These are phyloP conservation scores for Pyrrhia umbra DNA, from an alignment of 2,888 invertebrate species.

Conservation along the genomic window DNA sequence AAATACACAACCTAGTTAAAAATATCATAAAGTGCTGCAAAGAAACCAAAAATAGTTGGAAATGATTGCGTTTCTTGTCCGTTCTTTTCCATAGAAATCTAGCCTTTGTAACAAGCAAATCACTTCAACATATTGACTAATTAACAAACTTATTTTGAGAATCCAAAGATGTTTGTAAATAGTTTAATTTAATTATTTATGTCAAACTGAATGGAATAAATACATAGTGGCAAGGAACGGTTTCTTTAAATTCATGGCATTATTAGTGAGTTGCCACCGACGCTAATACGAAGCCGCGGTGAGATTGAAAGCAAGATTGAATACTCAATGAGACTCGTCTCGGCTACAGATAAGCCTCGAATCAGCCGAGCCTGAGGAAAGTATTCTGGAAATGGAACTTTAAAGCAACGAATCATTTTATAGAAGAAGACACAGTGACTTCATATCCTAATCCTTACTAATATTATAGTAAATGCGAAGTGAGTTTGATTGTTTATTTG, in stretches of 20 bases:
- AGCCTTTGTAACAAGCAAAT: too few species aligned
- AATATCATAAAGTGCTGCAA: too few species aligned
- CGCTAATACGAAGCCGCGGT: constrained; percentile 42
- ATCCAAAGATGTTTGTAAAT: too few species aligned
- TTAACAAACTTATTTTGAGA: too few species aligned
- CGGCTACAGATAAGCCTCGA: constrained; percentile 53
- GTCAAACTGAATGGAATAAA: background rate
- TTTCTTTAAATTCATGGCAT: constrained; percentile 26
- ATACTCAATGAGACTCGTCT: constrained; percentile 56
- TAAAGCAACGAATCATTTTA: constrained; percentile 5
- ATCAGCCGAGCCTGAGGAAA: constrained; percentile 33
- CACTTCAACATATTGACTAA: too few species aligned
- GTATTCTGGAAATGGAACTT: constrained; percentile 39
- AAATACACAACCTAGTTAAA: too few species aligned
- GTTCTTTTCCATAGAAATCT: too few species aligned
- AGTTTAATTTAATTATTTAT: too few species aligned
- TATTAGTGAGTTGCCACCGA: constrained; percentile 40
- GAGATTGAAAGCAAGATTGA: constrained; percentile 58
- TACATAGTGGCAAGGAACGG: constrained; percentile 1
- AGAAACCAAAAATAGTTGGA: too few species aligned
- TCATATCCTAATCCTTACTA: background rate
- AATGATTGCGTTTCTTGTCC: too few species aligned
- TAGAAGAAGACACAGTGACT: background rate
- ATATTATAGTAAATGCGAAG: background rate
- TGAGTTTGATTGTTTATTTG: background rate